Conservation (phyloP, 1,140 invertebrate species). For the Aphaenogaster ashmeadi region DNA sequence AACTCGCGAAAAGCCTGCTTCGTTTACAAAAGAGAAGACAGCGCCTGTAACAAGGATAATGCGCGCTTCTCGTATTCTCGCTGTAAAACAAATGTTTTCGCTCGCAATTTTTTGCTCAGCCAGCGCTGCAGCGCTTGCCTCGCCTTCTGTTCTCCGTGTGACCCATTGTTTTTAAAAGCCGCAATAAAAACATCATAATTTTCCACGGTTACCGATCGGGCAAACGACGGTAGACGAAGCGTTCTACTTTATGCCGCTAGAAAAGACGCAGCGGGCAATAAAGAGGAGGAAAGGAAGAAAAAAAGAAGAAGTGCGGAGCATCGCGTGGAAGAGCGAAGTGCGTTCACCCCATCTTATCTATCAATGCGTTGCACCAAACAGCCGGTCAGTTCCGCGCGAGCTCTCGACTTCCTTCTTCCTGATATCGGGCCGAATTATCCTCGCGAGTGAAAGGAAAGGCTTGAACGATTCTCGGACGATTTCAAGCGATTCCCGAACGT, state of each 20-base stretch:
- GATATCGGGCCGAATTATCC: constrained; percentile 49
- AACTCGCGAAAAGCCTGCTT: background rate
- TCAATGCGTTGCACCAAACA: constrained; percentile 66
- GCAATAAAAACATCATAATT: constrained; percentile 23
- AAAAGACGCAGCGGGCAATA: constrained; percentile 6
- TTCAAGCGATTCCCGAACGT: constrained; percentile 50
- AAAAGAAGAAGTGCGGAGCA: constrained; percentile 15
- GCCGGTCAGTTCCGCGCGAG: constrained; percentile 71
- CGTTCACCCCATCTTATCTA: constrained; percentile 74
- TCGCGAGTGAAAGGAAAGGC: constrained; percentile 50
- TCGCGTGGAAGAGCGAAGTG: constrained; percentile 70
- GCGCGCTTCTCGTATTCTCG: background rate
- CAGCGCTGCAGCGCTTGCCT: background rate
- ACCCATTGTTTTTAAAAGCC: constrained; percentile 41
- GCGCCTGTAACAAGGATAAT: background rate
- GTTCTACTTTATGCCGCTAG: constrained; percentile 16
- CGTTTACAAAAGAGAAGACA: no score
- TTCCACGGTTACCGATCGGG: constrained; percentile 19
- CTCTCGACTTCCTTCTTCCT: constrained; percentile 68
- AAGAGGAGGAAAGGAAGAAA: background rate
- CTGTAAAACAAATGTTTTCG: background rate
- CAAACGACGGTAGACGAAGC: constrained; percentile 5
- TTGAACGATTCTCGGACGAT: background rate
- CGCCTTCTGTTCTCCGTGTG: background rate
- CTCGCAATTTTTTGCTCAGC: background rate